Evolutionary conservation across 2,113 vertebrate genomes (phyloP), one percentile per base, ranked within the genome.

Genomic region (Collichthys lucidus): DNA sequence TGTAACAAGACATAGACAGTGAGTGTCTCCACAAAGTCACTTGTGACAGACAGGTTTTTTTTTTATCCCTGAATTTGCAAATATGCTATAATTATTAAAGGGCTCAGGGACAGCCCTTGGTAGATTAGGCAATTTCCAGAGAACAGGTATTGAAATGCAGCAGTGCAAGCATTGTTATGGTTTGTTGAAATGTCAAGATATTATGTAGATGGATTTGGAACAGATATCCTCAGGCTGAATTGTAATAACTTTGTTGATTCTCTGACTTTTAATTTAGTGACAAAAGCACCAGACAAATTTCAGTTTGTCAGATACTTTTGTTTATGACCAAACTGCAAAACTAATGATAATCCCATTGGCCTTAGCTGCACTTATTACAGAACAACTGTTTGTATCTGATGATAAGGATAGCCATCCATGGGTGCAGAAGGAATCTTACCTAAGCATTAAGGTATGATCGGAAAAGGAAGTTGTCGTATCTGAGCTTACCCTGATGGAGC

Each of bases 401-500:
- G 10, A 53, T 11, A 1, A 53, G n/a, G 50, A 53, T 7, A 53
- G 50, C 5, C 31, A 31, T 31, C 31, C 31, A 31, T 31, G 31
- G 31, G 31, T 31, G 31, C 31, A 31, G 31, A 44, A 44, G 42
- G 17, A 63, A 63, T 44, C 35, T 49, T 17, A 50, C 6, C 46
- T 16, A 7, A 2, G 17, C 4, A 24, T 15, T 57, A 31, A 50
- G 20, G 15, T 49, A 46, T 3, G 11, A 7, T 72, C 11, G 2
- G 35, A 40, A 40, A 3, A 29, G 26, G 15, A 59, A 12, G 56
- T 0, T 16, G 14, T 26, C 15, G 3, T 16, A 31, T 60, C 57
- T 35, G 26, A 20, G 59, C 29, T 94, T 70, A 99, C 98, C 94
- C 97, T 96, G 92, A 99, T 99, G 90, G 98, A 99, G 91, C 97